Base-by-base conservation (phyloP, 2,113 vertebrate genomes). In the Elephantulus edwardii region DNA sequence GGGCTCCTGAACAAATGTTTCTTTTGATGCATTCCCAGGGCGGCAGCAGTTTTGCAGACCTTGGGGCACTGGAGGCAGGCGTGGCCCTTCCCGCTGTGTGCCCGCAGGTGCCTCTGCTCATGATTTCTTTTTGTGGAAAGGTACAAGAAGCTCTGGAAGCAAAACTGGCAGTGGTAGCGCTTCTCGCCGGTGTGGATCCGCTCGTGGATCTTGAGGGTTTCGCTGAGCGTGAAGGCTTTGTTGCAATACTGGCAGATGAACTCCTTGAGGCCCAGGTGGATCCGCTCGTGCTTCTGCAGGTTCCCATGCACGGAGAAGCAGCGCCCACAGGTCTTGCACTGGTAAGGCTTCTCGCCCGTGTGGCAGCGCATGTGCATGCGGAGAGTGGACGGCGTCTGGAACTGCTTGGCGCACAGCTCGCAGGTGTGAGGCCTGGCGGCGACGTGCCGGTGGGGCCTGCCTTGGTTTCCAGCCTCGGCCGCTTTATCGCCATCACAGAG, bases 121-220 rank as follows among this genome's bases (percentile, higher is more conserved):
- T 99, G 99, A 95, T 99, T 99, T 91, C 97, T 98, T 97, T 99
- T 99, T 35, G 99, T 99, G 95, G 98, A 98, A 48, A 99, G 98
- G 86, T 99, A 99, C 60, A 99, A 97, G 96, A 99, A 99, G 38
- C 99, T 98, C 97, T 99, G 98, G 17, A 99, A 98, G 96, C 99
- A 99, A 97, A 99, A 99, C 91, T 99, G 98, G 95, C 99, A 99
- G 93, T 98, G 98, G 88, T 99, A 99, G 35, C 98, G 98, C 94
- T 99, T 99, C 92, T 99, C 99, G 8, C 97, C 98, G 5, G 98
- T 99, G 92, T 98, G 98, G 95, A 98, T 99, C 56, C 98, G 97
- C 35, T 98, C 96, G 0, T 98, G 97, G 84, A 98, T 98, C 93
- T 99, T 99, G 46, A 99, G 99, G 42, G 97, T 98, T 95, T 98